Base-by-base conservation (phyloP, 2,888 invertebrate species). In the Steinernema hermaphroditum region DNA sequence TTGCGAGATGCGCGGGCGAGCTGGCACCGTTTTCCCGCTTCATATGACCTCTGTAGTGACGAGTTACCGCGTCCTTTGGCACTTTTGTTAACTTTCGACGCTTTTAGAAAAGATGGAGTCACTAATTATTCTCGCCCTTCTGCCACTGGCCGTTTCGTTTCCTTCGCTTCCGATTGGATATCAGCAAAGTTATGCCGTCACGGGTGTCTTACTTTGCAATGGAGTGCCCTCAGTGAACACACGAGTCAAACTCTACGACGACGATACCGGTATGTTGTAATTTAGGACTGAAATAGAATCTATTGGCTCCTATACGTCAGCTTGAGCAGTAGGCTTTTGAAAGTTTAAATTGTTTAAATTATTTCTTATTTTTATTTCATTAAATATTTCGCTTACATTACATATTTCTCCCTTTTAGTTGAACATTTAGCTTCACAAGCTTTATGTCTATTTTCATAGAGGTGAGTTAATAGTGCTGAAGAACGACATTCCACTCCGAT, bases 81-180 rank as follows among this genome's bases (percentile, higher is more conserved):
- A 12, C 37, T 37, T 37, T 37, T 37, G 4, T 4, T 8, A 37
- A 37, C 37, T 8, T 37, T 4, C 37, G 37, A 12, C 12, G 6
- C 12, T 37, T 37, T 37, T 12, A 46, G 46, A 6, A 54, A 54
- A 2, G 22, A 32, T 62, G 32, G 14, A 27, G 16, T 14, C 34
- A 16, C 34, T 62, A 4, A 9, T 62, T 32, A 62, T 62, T 29
- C 34, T 62, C 16, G 62, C 34, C 32, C 62, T 62, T 1, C 29
- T 62, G 12, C 62, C 62, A 1, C 27, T 62, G 32, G 62, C 62
- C 1, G 62, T 62, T 12, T 62, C 62, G 29, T 62, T 62, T 16
- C 62, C 62, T 2, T 62, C 62, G 34, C 62, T 62, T 62, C 62
- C 62, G 32, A 62, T 62, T 29, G 62, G 62, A 4, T 62, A 62